Evolutionary conservation across 2,797 vertebrate species (phyloP).

Genomic region (Moxostoma hubbsi): DNA sequence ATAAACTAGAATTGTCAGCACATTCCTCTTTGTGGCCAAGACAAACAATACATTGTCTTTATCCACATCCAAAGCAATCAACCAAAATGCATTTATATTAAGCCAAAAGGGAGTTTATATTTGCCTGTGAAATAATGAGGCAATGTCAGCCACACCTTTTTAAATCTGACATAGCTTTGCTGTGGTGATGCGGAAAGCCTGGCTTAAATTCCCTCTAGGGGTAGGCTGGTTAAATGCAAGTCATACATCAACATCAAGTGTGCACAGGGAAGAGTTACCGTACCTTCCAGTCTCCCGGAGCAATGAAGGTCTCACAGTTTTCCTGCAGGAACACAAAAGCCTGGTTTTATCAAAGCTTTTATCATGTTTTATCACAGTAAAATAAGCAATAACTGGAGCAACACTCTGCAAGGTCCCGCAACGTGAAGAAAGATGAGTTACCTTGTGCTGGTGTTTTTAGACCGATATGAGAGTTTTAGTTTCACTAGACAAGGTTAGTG

Average conservation of each 20-base stretch:
- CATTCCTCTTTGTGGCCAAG: neutral
- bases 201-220: neutral
- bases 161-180: neutral
- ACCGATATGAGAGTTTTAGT: neutral
- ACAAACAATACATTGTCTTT: neutral
- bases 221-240: neutral
- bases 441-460: neutral
- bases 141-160: neutral
- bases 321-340: conserved; percentile 71
- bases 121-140: neutral
- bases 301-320: conserved; percentile 77
- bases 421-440: neutral
- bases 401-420: conserved; percentile 25
- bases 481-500: conserved; percentile 24
- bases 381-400: conserved; percentile 1
- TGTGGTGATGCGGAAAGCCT: neutral
- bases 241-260: neutral
- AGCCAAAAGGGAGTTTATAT: neutral
- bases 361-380: neutral
- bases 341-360: conserved; percentile 33
- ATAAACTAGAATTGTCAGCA: neutral
- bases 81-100: neutral
- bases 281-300: conserved; percentile 84
- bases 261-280: conserved; percentile 21
- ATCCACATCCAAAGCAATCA: neutral